phyloP scores from a whole-genome alignment of 2,888 invertebrate species.

The Phengaris alcon region DNA sequence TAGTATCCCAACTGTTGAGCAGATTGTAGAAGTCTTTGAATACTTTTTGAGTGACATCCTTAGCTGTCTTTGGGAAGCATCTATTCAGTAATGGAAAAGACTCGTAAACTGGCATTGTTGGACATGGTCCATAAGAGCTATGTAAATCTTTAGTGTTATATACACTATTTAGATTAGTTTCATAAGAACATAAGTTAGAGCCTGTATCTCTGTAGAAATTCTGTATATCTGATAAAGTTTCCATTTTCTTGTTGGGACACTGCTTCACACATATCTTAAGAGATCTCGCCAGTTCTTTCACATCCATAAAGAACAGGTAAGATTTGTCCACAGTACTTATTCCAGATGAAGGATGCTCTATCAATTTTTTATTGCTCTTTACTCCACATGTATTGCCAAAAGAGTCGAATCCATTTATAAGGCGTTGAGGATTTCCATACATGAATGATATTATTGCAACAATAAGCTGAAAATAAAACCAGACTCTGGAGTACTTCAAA shows the following conservation, averaged over 20 bases:
- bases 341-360: constrained; percentile 87
- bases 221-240: constrained; percentile 82
- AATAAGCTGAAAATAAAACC: constrained; percentile 80
- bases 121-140: constrained; percentile 86
- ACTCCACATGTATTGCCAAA: constrained; percentile 97
- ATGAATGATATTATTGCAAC: constrained; percentile 93
- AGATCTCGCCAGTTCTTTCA: constrained; percentile 85
- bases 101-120: constrained; percentile 86
- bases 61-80: constrained; percentile 88
- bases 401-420: constrained; percentile 95
- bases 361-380: constrained; percentile 85
- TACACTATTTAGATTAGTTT: constrained; percentile 79
- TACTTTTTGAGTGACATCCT: constrained; percentile 81
- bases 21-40: constrained; percentile 87
- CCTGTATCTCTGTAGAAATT: constrained; percentile 86
- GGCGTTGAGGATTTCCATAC: constrained; percentile 90
- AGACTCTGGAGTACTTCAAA: neutral
- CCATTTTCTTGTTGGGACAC: constrained; percentile 86
- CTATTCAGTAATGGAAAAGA: constrained; percentile 90
- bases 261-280: constrained; percentile 93
- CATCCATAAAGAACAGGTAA: constrained; percentile 90
- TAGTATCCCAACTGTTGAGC: constrained; percentile 92
- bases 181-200: constrained; percentile 88
- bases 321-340: constrained; percentile 88
- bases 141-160: constrained; percentile 61